phyloP scores from a whole-genome alignment of 2,113 vertebrate genomes.

The Phrynosoma platyrhinos region DNA sequence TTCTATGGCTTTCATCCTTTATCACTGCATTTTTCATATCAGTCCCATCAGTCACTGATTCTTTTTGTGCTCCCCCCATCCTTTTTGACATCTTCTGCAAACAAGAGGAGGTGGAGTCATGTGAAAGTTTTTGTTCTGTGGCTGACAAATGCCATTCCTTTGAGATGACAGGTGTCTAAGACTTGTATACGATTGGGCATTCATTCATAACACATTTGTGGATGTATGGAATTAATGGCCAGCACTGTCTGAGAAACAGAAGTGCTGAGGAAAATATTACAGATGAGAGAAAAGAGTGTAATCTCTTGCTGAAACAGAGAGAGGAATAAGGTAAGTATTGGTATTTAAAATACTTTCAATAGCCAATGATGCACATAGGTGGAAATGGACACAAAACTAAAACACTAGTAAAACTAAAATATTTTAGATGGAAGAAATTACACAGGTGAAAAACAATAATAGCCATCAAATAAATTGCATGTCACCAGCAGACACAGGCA shows the following conservation, averaged over 20 bases:
- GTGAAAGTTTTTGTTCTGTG: slow-evolving; percentile 39
- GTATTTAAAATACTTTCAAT: slow-evolving; percentile 10
- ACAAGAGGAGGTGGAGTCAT: slow-evolving; percentile 20
- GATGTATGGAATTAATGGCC: slow-evolving; percentile 19
- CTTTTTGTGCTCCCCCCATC: not conserved
- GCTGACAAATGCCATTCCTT: slow-evolving; percentile 41
- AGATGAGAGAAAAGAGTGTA: not conserved
- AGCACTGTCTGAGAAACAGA: not conserved
- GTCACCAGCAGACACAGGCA: not conserved
- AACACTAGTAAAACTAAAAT: not conserved
- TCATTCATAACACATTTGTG: slow-evolving; percentile 17
- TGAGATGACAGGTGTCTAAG: slow-evolving; percentile 1
- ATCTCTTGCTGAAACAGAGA: not conserved
- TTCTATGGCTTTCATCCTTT: slow-evolving; percentile 45
- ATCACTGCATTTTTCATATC: slow-evolving; percentile 43
- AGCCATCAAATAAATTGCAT: not conserved
- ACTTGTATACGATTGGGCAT: not conserved
- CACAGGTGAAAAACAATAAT: slow-evolving; percentile 10
- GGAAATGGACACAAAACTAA: not conserved
- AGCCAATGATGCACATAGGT: not conserved
- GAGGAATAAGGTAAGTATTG: not conserved
- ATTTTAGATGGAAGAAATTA: not conserved
- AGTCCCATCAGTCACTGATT: not conserved
- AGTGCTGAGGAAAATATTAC: not conserved
- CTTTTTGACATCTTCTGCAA: slow-evolving; percentile 31